Conservation (phyloP, 2,113 vertebrate genomes). For the Macrotis lagotis region DNA sequence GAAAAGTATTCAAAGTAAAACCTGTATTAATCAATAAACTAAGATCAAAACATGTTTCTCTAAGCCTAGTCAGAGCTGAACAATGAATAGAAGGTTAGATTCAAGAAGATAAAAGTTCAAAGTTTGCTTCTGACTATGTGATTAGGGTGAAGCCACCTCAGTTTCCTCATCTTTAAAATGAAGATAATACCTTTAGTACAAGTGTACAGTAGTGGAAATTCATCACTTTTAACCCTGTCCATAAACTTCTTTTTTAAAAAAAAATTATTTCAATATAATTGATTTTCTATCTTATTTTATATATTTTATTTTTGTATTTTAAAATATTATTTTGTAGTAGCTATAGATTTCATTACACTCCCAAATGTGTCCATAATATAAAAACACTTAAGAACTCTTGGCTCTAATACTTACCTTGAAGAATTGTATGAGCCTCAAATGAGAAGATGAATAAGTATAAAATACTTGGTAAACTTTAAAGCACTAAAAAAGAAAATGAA, state of each 20-base stretch:
- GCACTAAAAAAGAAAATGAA: too few species aligned
- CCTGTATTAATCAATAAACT: neutral
- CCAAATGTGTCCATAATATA: neutral
- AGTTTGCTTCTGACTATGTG: neutral
- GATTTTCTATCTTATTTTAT: neutral
- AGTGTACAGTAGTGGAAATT: neutral
- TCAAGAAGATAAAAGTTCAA: neutral
- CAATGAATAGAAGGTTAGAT: neutral
- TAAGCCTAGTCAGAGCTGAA: neutral
- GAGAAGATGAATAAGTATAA: neutral
- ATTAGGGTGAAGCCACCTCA: neutral
- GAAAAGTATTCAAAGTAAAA: neutral
- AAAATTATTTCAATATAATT: neutral
- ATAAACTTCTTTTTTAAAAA: neutral
- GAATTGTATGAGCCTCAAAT: neutral
- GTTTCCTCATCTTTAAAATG: constrained; percentile 24
- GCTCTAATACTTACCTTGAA: neutral
- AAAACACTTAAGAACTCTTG: neutral
- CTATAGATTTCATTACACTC: neutral
- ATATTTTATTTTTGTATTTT: neutral
- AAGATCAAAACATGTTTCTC: neutral
- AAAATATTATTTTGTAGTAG: neutral
- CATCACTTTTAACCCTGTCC: neutral
- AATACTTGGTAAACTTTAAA: neutral
- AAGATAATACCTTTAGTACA: neutral